These are phyloP conservation scores for Epinephelus moara DNA, from an alignment of 2,113 vertebrate genomes.

Conservation along the genomic window DNA sequence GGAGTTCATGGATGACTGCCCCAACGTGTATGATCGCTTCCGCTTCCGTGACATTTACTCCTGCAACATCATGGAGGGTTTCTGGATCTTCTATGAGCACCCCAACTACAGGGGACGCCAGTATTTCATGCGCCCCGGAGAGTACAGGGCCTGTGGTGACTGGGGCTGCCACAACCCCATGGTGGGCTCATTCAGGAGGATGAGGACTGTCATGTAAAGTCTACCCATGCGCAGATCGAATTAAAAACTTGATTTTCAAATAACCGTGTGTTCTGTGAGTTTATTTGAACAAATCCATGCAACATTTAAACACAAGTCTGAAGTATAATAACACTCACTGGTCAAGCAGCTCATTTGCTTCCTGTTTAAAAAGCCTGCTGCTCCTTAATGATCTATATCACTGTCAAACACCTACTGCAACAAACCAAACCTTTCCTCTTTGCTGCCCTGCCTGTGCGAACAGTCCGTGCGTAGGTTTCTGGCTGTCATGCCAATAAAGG, in stretches of 20 bases:
- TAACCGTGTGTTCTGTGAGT: not conserved
- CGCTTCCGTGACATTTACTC: constrained; percentile 81
- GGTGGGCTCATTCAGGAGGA: constrained; percentile 84
- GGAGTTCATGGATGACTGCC: constrained; percentile 84
- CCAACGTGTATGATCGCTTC: constrained; percentile 81
- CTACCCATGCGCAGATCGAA: constrained; percentile 19
- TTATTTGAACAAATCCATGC: constrained; percentile 21
- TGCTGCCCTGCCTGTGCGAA: not conserved
- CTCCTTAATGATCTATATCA: not conserved
- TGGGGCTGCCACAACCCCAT: constrained; percentile 84
- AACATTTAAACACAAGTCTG: not conserved
- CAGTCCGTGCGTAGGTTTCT: constrained; percentile 21
- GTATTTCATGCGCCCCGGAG: constrained; percentile 83
- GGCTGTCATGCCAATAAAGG: constrained; percentile 67
- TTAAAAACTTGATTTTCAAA: constrained; percentile 66
- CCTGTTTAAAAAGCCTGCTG: not conserved
- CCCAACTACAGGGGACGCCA: constrained; percentile 84
- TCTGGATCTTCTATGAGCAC: constrained; percentile 86
- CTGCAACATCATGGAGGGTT: constrained; percentile 81
- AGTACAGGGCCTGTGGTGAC: constrained; percentile 82
- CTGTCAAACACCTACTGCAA: not conserved
- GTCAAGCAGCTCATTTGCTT: not conserved
- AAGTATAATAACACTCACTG: not conserved
- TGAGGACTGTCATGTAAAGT: constrained; percentile 77
- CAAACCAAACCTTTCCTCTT: constrained; percentile 16